Evolutionary conservation across 1,140 invertebrate genomes (phyloP), one percentile per base, ranked within the genome.

Genomic region (Atta colombica): DNA sequence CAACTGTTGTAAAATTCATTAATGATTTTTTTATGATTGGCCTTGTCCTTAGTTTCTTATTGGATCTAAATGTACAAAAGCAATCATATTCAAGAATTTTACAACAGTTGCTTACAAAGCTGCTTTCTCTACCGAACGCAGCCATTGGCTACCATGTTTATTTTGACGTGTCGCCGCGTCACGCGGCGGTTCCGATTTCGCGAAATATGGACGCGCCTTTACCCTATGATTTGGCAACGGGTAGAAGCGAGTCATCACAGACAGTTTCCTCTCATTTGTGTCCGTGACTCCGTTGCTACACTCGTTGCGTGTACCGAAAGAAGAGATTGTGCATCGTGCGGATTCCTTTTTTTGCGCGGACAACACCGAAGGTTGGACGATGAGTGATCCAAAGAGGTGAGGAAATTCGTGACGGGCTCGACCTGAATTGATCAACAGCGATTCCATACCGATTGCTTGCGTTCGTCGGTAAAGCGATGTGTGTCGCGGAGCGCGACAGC

Each of bases 301-400:
- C 28, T 87, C 12, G 61, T 77, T n/a, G 74, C 53, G 69, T 85
- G 53, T 75, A 71, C 21, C 35, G 75, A 77, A 68, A 7, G 21
- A 72, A 82, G 75, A 78, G 75, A 88, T 80, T 61, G 75, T 91
- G 74, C 80, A 6, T 69, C 45, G 85, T 85, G 71, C 81, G 51
- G 80, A 60, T 89, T 87, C 87, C 61, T 74, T 85, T 80, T 68
- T 21, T 68, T 66, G 31, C 72, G 69, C 80, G 60, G 71, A 66
- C 6, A 51, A n/a, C 14, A 89, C 68, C 28, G 49, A 71, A 53
- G 69, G n/a, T 80, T 31, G 74, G 75, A 92, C 60, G 72, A 95
- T 95, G 95, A 89, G 93, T 84, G 94, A 95, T 82, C 91, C 92
- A 49, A 95, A 95, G 60, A 93, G 93, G 94, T 95, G 91, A 93